Percentiles rank a stretch among this genome's conserved stretches.
phyloP scores from a whole-genome alignment of 2,888 invertebrate genomes.

The Selenia dentaria region DNA sequence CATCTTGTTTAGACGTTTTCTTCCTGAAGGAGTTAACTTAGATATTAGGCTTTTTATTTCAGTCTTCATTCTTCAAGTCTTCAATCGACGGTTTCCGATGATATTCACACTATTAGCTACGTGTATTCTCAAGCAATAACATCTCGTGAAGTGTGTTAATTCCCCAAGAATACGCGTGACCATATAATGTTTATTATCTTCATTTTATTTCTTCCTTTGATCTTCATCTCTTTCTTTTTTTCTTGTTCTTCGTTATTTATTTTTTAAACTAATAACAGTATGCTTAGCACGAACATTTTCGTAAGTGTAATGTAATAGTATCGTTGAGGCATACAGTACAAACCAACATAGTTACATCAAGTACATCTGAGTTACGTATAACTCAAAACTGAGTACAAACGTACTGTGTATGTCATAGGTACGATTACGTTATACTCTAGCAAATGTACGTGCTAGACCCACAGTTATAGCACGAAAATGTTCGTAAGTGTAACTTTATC shows the following conservation, averaged over 20 bases:
- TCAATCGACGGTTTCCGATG: constrained; percentile 43
- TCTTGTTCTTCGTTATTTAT: not conserved
- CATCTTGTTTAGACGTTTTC: not conserved
- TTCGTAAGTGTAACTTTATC: no score
- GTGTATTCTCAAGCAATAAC: constrained; percentile 99
- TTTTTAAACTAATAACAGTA: no score
- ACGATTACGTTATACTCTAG: no score
- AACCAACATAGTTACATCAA: no score
- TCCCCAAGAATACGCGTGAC: constrained; percentile 99
- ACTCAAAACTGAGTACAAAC: no score
- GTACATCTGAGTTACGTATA: no score
- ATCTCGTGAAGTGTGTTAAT: constrained; percentile 97
- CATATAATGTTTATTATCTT: constrained; percentile 86
- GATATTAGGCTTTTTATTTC: not conserved
- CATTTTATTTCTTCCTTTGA: constrained; percentile 32
- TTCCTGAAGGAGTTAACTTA: constrained; percentile 10
- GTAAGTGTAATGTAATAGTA: no score
- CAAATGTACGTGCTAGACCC: no score
- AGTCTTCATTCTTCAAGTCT: not conserved
- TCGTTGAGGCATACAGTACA: no score
- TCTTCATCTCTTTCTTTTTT: constrained; percentile 10
- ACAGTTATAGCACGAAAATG: no score
- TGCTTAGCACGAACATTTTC: no score
- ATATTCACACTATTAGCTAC: constrained; percentile 93
- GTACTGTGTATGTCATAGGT: no score